These are phyloP conservation scores for Albula goreensis DNA, from an alignment of 2,113 vertebrate genomes.

Conservation along the genomic window DNA sequence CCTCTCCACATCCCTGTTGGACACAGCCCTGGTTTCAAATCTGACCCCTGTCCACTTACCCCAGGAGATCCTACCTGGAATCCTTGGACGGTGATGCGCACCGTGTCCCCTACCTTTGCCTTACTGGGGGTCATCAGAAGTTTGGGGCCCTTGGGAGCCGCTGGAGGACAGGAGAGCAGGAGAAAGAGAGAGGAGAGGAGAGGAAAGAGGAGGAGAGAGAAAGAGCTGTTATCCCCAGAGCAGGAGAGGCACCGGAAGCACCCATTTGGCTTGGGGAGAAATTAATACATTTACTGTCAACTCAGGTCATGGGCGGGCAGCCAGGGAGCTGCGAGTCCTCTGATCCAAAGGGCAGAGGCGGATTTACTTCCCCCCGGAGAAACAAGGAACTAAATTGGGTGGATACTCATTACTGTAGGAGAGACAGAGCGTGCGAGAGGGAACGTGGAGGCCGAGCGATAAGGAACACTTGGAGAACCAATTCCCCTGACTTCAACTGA, in stretches of 20 bases:
- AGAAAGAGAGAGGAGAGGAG: slow-evolving; percentile 34
- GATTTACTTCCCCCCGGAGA: slow-evolving; percentile 67
- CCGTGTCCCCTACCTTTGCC: slow-evolving; percentile 91
- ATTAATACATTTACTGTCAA: slow-evolving; percentile 68
- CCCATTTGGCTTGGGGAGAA: slow-evolving; percentile 50
- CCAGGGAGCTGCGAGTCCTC: slow-evolving; percentile 48
- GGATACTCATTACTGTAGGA: slow-evolving; percentile 73
- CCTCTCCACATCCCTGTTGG: slow-evolving; percentile 35
- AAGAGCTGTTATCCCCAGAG: slow-evolving; percentile 37
- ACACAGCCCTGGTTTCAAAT: slow-evolving; percentile 35
- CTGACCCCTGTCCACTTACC: slow-evolving; percentile 55
- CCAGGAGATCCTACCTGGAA: slow-evolving; percentile 82
- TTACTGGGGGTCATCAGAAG: slow-evolving; percentile 84
- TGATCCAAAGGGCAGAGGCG: slow-evolving; percentile 57
- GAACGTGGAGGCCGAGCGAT: slow-evolving; percentile 67
- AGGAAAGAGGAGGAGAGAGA: slow-evolving; percentile 39
- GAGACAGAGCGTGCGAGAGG: slow-evolving; percentile 64
- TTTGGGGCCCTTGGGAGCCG: slow-evolving; percentile 91
- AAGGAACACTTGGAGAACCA: slow-evolving; percentile 68
- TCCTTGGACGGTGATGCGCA: slow-evolving; percentile 88
- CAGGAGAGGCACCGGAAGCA: slow-evolving; percentile 46
- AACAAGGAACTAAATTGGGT: slow-evolving; percentile 69
- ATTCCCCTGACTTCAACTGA: slow-evolving; percentile 69
- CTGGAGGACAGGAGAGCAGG: slow-evolving; percentile 57
- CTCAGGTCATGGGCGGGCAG: slow-evolving; percentile 58